phyloP scores from a whole-genome alignment of 2,888 invertebrate species.

The Junonia oenone region DNA sequence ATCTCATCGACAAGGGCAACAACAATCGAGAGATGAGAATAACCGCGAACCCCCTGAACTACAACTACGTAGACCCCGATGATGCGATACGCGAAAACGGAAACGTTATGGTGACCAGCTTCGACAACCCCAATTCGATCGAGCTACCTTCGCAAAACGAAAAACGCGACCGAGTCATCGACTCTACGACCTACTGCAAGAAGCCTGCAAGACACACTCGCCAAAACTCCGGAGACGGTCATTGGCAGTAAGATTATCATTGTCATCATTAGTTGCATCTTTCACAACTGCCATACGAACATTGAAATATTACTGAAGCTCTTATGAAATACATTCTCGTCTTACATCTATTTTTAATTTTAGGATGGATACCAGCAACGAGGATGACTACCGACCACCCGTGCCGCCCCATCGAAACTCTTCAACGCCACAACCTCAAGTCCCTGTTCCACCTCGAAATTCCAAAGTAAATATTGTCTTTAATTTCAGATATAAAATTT shows the following conservation, averaged over 20 bases:
- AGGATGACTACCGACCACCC: slow-evolving; percentile 89
- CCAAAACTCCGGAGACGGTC: slow-evolving; percentile 61
- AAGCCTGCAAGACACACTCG: slow-evolving; percentile 65
- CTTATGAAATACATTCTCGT: slow-evolving; percentile 4
- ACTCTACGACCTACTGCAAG: slow-evolving; percentile 86
- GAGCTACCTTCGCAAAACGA: slow-evolving; percentile 81
- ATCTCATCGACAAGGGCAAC: slow-evolving; percentile 52
- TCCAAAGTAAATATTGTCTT: slow-evolving; percentile 53
- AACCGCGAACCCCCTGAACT: slow-evolving; percentile 87
- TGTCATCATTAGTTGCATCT: slow-evolving; percentile 38
- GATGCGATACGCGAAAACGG: slow-evolving; percentile 78
- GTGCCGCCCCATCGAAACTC: slow-evolving; percentile 92
- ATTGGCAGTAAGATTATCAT: slow-evolving; percentile 73
- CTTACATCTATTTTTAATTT: slow-evolving; percentile 23
- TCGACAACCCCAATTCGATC: slow-evolving; percentile 87
- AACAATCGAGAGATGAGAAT: slow-evolving; percentile 83
- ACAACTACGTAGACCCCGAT: slow-evolving; percentile 84
- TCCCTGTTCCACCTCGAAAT: slow-evolving; percentile 64
- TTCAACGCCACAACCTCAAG: slow-evolving; percentile 65
- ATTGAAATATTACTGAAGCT: slow-evolving; percentile 16
- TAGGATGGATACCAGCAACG: slow-evolving; percentile 64
- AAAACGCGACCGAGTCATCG: slow-evolving; percentile 66
- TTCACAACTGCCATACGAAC: slow-evolving; percentile 29
- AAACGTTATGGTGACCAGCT: slow-evolving; percentile 82
- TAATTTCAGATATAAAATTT: not conserved